phyloP scores from a whole-genome alignment of 2,888 invertebrate species.

The Escarpia spicata region DNA sequence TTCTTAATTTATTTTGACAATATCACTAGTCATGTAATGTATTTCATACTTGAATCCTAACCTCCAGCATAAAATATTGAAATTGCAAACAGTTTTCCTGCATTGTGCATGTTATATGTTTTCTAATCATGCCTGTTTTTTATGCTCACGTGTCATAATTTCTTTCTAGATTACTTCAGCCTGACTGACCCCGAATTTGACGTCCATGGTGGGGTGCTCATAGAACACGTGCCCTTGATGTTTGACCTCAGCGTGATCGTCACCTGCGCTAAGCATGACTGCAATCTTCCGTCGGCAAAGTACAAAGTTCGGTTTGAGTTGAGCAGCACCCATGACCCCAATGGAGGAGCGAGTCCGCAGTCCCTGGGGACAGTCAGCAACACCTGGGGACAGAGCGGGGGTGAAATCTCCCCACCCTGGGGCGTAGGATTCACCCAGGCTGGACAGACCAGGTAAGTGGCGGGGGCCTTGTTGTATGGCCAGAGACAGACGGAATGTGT shows the following conservation, averaged over 20 bases:
- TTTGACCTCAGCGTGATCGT: background rate
- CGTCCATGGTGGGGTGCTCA: background rate
- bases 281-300: background rate
- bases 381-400: background rate
- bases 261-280: background rate
- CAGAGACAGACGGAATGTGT: background rate
- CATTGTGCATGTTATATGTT: background rate
- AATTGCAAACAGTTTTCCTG: background rate
- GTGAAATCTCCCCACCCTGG: conserved; percentile 1
- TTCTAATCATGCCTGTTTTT: background rate
- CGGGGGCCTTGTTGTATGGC: background rate
- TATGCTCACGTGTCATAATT: background rate
- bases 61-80: background rate
- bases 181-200: background rate
- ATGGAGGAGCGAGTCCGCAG: background rate
- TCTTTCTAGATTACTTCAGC: conserved; percentile 13
- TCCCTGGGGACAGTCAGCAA: background rate
- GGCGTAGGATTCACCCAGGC: background rate
- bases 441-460: background rate
- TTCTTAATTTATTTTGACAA: background rate
- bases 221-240: background rate
- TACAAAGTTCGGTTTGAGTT: background rate
- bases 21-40: background rate
- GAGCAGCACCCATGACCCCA: background rate
- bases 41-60: background rate